Evolutionary conservation across 2,888 invertebrate species (phyloP).

Genomic region (Xanthia icteritia): DNA sequence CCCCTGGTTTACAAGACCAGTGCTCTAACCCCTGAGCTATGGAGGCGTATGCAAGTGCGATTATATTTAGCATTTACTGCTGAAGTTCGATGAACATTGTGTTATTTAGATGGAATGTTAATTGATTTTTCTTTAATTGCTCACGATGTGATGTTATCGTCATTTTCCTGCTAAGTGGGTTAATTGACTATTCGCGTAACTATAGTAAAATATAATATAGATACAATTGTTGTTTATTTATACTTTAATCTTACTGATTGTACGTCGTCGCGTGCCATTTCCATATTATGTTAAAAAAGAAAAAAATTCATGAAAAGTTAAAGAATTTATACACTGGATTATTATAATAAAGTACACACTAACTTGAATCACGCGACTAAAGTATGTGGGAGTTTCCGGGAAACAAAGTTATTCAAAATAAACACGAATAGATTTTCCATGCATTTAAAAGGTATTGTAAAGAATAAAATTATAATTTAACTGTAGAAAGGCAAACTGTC

Average conservation of each 20-base stretch:
- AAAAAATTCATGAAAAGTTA: not conserved
- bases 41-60: slow-evolving; percentile 77
- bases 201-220: not conserved
- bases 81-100: slow-evolving; percentile 4
- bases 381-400: slow-evolving; percentile 10
- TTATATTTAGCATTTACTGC: slow-evolving; percentile 12
- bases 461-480: not conserved
- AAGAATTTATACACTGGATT: not conserved
- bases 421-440: slow-evolving; percentile 15
- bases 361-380: slow-evolving; percentile 12
- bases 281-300: not conserved
- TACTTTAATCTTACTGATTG: too few relatives aligned
- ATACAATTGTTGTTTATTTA: not conserved
- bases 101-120: not conserved
- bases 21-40: slow-evolving; percentile 88
- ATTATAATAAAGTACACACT: slow-evolving; percentile 13
- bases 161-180: not conserved
- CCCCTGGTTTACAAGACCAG: slow-evolving; percentile 91
- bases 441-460: not conserved
- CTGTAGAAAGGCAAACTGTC: not conserved
- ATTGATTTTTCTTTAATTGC: slow-evolving; percentile 3
- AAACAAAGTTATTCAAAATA: slow-evolving; percentile 5
- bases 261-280: slow-evolving; percentile 1
- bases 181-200: slow-evolving; percentile 15
- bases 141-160: slow-evolving; percentile 23